phyloP scores from a whole-genome alignment of 1,140 invertebrate genomes.

The Lasioglossum albipes region DNA sequence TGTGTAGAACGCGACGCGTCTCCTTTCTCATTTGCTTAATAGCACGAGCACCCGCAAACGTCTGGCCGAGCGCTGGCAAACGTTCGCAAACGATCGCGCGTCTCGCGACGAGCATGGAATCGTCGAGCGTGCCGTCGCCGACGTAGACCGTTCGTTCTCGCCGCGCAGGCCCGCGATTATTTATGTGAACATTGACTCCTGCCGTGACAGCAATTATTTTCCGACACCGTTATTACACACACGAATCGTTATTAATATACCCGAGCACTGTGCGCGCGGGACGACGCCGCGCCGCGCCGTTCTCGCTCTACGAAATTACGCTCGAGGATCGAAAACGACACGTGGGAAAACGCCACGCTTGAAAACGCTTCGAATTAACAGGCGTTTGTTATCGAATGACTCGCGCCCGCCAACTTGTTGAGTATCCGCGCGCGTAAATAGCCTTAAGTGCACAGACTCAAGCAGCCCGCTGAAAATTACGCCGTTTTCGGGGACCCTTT shows the following conservation, averaged over 20 bases:
- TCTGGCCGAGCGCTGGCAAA: too few species aligned
- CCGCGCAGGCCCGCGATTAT: conserved; percentile 1
- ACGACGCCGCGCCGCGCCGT: too few species aligned
- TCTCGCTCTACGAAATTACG: not conserved
- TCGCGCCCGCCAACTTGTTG: too few species aligned
- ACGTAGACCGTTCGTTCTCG: not conserved
- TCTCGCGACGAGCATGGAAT: too few species aligned
- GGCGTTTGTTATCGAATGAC: not conserved
- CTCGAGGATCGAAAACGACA: not conserved
- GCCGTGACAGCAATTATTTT: conserved; percentile 11
- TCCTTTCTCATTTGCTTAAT: conserved; percentile 12
- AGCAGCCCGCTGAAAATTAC: too few species aligned
- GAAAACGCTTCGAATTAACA: not conserved
- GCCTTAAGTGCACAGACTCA: too few species aligned
- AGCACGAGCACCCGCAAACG: not conserved
- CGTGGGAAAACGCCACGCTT: not conserved
- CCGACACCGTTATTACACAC: not conserved
- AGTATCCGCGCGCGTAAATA: too few species aligned
- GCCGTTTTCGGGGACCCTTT: too few species aligned
- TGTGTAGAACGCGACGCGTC: not conserved
- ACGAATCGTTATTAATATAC: not conserved
- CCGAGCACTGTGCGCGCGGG: too few species aligned
- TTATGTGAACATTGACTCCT: not conserved
- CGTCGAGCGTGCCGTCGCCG: not conserved
- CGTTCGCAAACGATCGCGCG: too few species aligned